Evolutionary conservation across 64 coral and sea anemone genomes (phyloP), one percentile per base, ranked within the genome.

Genomic region (Trachythela sp.): DNA sequence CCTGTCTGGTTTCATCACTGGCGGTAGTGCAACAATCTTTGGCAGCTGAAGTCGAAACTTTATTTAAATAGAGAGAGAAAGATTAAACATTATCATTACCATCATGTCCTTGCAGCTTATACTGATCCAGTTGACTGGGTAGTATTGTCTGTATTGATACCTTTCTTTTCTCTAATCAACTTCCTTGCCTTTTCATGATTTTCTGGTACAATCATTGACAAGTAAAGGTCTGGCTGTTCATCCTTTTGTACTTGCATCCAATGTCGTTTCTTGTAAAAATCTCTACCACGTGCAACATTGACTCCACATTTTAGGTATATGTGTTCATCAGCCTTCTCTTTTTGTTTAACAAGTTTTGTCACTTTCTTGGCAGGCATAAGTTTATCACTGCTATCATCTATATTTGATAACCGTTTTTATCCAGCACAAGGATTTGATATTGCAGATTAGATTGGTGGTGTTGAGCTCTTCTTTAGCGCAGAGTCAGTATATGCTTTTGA

Each of bases 281-380:
- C 32, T 13, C 71, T 3, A 17, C 71, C 71, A 77, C 71, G 71
- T 77, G 71, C 3, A 3, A 77, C 1, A 4, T 77, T 18, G 4
- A n/a, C 71, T 6, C 71, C 71, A 77, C 71, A 38, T 77, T 77
- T 77, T 4, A 38, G 36, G 32, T n/a, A 77, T 77, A 77, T 77
- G 29, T 77, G 71, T 38, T 13, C n/a, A 77, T 77, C 31, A 13
- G 7, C 2, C 29, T 3, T 32, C 17, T 36, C 71, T 36, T 77
- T 77, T 18, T 18, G 24, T 17, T 35, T 35, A 3, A 5, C 29
- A 3, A 15, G 1, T 35, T 38, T n/a, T 59, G 18, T 59, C 18
- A 6, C 24, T 17, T 59, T 6, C 54, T 59, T 22, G 18, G 6
- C 18, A 9, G 15, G 15, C 15, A 49, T 15, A 49, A 6, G 7